Conservation (phyloP, 2,113 vertebrate species). For the Circaetus cinerascens region DNA sequence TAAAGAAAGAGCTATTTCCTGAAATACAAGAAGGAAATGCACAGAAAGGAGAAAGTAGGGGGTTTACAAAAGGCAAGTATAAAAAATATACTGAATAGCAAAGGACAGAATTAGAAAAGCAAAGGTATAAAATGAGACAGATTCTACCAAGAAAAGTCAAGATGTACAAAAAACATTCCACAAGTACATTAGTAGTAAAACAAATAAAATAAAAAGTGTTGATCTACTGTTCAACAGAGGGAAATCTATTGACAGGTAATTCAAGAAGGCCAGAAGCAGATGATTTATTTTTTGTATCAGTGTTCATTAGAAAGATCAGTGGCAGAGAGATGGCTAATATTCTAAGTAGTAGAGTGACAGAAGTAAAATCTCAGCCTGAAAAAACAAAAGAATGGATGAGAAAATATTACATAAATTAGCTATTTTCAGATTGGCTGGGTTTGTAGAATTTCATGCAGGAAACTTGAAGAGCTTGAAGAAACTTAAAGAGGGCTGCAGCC, state of each 20-base stretch:
- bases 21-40: background rate
- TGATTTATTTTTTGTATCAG: background rate
- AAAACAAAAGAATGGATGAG: background rate
- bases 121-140: background rate
- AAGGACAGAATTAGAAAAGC: background rate
- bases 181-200: background rate
- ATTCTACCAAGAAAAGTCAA: background rate
- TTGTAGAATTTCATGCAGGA: background rate
- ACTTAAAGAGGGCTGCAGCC: background rate
- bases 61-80: background rate
- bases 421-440: background rate
- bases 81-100: background rate
- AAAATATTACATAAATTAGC: background rate
- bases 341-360: background rate
- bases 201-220: background rate
- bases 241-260: background rate
- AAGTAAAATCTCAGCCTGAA: background rate
- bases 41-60: background rate
- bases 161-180: background rate
- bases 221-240: background rate
- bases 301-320: background rate
- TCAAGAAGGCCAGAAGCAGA: background rate
- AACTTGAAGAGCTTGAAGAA: background rate
- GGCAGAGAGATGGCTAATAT: background rate
- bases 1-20: background rate